phyloP scores from a whole-genome alignment of 53 echinoderm and acorn worm genomes.

The Antedon mediterranea region DNA sequence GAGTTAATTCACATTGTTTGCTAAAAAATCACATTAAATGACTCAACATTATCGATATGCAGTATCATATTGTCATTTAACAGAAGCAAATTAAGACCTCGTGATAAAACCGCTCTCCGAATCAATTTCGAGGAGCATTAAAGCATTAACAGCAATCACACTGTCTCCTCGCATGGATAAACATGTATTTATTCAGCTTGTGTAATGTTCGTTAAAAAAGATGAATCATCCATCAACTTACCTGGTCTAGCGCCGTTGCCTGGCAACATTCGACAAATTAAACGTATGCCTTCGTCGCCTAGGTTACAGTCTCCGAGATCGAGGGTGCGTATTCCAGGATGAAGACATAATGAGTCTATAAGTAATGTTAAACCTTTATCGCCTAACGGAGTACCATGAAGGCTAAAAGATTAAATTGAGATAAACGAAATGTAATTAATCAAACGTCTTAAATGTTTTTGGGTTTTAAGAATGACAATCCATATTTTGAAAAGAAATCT shows the following conservation, averaged over 20 bases:
- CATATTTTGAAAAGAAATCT: too few species aligned
- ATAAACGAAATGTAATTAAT: too few species aligned
- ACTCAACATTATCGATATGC: background rate
- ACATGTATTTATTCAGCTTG: background rate
- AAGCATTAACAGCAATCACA: background rate
- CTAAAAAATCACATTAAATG: background rate
- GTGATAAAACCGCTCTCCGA: background rate
- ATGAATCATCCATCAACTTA: constrained; percentile 5
- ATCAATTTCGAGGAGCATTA: background rate
- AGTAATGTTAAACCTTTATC: constrained; percentile 27
- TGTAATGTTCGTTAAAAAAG: background rate
- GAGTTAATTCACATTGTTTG: too few species aligned
- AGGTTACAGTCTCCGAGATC: constrained; percentile 49
- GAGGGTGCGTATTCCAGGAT: constrained; percentile 32
- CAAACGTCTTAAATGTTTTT: too few species aligned
- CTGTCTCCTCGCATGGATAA: background rate
- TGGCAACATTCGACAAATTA: constrained; percentile 27
- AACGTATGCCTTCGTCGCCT: constrained; percentile 28
- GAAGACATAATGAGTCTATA: constrained; percentile 17
- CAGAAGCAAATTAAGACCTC: background rate
- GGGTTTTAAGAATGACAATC: too few species aligned
- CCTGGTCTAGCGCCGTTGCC: constrained; percentile 28
- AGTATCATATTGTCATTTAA: background rate
- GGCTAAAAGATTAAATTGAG: constrained; percentile 9
- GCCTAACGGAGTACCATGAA: constrained; percentile 33